phyloP scores from a whole-genome alignment of 2,888 invertebrate species.

The Erebia palarica region DNA sequence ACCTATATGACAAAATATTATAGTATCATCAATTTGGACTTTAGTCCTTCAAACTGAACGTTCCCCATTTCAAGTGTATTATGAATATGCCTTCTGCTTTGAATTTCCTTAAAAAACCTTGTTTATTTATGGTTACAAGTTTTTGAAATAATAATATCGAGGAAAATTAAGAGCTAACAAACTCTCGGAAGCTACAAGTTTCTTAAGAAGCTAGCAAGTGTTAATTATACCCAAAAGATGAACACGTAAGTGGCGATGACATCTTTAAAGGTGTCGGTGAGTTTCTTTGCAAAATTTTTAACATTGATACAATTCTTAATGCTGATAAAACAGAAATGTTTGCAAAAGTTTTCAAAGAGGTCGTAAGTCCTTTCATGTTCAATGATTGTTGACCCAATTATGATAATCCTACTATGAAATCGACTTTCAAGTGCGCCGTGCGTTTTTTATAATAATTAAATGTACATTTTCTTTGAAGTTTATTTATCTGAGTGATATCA shows the following conservation, averaged over 20 bases:
- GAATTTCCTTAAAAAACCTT: background rate
- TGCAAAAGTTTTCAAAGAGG: slow-evolving; percentile 17
- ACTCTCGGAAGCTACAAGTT: slow-evolving; percentile 14
- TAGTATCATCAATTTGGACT: background rate
- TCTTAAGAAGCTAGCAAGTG: slow-evolving; percentile 47
- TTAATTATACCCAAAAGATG: slow-evolving; percentile 54
- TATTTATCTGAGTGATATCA: background rate
- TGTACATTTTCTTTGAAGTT: background rate
- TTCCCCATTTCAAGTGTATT: too few relatives aligned
- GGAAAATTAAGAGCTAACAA: slow-evolving; percentile 11
- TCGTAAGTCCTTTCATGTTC: slow-evolving; percentile 14
- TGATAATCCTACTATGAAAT: slow-evolving; percentile 10
- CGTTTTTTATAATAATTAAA: background rate
- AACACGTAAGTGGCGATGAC: slow-evolving; percentile 58
- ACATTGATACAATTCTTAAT: slow-evolving; percentile 31
- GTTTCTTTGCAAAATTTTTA: slow-evolving; percentile 53
- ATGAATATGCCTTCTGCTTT: too few relatives aligned
- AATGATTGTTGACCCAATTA: slow-evolving; percentile 21
- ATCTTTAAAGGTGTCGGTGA: slow-evolving; percentile 62
- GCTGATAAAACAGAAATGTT: slow-evolving; percentile 28
- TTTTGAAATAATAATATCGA: background rate
- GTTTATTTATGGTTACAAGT: background rate
- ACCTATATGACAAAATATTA: too few relatives aligned
- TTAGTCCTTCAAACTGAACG: too few relatives aligned
- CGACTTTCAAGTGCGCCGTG: slow-evolving; percentile 10